Evolutionary conservation across 2,888 invertebrate species (phyloP).

Genomic region (Morpho deidamia): DNA sequence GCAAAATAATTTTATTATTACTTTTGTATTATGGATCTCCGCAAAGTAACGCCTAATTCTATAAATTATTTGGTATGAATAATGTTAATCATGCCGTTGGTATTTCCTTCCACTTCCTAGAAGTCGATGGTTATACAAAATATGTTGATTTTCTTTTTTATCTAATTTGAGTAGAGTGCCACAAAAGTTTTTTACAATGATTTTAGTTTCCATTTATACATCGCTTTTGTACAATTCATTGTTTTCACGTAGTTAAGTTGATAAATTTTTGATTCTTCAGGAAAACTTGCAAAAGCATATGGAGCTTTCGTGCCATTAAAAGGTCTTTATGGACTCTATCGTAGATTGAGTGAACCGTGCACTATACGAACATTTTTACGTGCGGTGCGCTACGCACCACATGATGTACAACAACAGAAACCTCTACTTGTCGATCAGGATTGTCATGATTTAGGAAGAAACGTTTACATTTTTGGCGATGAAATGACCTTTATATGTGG

Average conservation of each 20-base stretch:
- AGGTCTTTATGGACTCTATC: constrained; percentile 61
- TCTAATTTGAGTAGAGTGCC: no score
- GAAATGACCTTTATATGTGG: constrained; percentile 50
- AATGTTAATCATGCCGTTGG: no score
- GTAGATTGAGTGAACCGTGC: constrained; percentile 63
- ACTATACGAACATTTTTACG: constrained; percentile 56
- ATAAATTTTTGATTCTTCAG: constrained; percentile 29
- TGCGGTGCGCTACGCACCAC: constrained; percentile 43
- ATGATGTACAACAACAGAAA: constrained; percentile 33
- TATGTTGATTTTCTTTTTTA: no score
- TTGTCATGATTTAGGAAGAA: constrained; percentile 42
- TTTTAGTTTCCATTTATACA: no score
- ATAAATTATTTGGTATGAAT: no score
- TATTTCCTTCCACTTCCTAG: no score
- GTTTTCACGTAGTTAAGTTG: background rate
- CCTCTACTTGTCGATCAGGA: constrained; percentile 37
- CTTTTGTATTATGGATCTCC: no score
- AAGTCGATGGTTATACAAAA: no score
- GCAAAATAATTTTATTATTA: no score
- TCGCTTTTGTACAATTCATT: no score
- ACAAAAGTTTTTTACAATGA: no score
- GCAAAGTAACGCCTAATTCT: no score
- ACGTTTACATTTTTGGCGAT: constrained; percentile 53
- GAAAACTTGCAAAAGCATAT: constrained; percentile 46
- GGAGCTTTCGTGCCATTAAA: constrained; percentile 61